These are phyloP conservation scores for Sciaenops ocellatus DNA, from an alignment of 2,797 vertebrate species.

Conservation along the genomic window DNA sequence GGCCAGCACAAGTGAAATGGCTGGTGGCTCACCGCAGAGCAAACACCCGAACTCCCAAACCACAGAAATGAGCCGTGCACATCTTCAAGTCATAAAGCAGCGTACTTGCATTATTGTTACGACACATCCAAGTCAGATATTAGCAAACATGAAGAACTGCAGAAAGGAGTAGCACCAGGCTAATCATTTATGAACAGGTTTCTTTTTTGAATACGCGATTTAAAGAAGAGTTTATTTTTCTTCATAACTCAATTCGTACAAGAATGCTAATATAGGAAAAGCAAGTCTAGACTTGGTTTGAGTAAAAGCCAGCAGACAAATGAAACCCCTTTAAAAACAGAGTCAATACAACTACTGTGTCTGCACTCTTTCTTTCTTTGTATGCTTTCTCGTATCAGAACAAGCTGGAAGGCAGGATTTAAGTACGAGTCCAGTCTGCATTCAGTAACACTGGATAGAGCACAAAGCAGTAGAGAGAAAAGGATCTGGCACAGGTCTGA, in stretches of 20 bases:
- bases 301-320: slow-evolving; percentile 34
- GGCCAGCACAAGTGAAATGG: slow-evolving; percentile 64
- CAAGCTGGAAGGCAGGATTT: slow-evolving; percentile 31
- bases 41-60: slow-evolving; percentile 70
- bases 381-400: slow-evolving; percentile 23
- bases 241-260: slow-evolving; percentile 60
- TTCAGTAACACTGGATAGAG: slow-evolving; percentile 33
- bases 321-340: slow-evolving; percentile 33
- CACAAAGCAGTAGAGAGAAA: slow-evolving; percentile 23
- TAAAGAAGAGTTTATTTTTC: slow-evolving; percentile 61
- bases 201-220: slow-evolving; percentile 51
- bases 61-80: slow-evolving; percentile 69
- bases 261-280: slow-evolving; percentile 53
- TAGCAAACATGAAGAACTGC: slow-evolving; percentile 64
- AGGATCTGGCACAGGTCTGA: slow-evolving; percentile 23
- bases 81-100: slow-evolving; percentile 74
- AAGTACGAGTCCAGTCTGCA: slow-evolving; percentile 31
- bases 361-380: slow-evolving; percentile 34
- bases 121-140: slow-evolving; percentile 58
- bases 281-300: slow-evolving; percentile 34
- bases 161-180: slow-evolving; percentile 37
- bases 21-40: slow-evolving; percentile 72
- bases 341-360: slow-evolving; percentile 83
- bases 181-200: slow-evolving; percentile 47
- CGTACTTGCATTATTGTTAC: slow-evolving; percentile 55